phyloP scores from a whole-genome alignment of 1,140 invertebrate species.

The Hyposmocoma kahamanoa region DNA sequence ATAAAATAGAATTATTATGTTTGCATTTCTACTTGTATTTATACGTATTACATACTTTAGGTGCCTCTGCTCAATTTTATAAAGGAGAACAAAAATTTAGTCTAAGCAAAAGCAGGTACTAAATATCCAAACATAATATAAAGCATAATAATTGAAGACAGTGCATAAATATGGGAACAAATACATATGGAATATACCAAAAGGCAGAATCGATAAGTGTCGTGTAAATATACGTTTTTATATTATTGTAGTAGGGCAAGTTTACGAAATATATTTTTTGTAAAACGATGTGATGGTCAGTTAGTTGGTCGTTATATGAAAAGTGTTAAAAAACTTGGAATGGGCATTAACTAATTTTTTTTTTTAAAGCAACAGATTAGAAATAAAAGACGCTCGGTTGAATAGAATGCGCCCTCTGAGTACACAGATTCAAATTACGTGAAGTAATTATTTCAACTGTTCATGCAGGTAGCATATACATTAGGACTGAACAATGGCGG shows the following conservation, averaged over 20 bases:
- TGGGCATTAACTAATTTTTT: no score
- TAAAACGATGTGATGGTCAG: background rate
- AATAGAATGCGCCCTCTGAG: no score
- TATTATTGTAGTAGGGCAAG: background rate
- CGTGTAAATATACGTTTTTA: background rate
- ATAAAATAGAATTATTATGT: slow-evolving; percentile 15
- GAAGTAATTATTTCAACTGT: no score
- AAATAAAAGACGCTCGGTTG: no score
- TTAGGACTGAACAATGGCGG: no score
- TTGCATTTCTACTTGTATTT: slow-evolving; percentile 21
- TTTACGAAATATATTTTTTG: background rate
- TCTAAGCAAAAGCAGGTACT: background rate
- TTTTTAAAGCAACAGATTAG: no score
- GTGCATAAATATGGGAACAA: background rate
- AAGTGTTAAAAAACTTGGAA: no score
- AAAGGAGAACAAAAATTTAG: slow-evolving; percentile 4
- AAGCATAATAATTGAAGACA: slow-evolving; percentile 6
- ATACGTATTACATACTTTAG: slow-evolving; percentile 22
- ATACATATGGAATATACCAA: background rate
- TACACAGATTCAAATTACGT: no score
- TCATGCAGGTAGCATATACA: no score
- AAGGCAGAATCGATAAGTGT: background rate
- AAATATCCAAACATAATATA: slow-evolving; percentile 5
- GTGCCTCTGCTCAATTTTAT: slow-evolving; percentile 27
- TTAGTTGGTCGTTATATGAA: background rate